Evolutionary conservation across 1,140 invertebrate species (phyloP), one percentile per base, ranked within the genome.

Genomic region (Hypothenemus hampei): DNA sequence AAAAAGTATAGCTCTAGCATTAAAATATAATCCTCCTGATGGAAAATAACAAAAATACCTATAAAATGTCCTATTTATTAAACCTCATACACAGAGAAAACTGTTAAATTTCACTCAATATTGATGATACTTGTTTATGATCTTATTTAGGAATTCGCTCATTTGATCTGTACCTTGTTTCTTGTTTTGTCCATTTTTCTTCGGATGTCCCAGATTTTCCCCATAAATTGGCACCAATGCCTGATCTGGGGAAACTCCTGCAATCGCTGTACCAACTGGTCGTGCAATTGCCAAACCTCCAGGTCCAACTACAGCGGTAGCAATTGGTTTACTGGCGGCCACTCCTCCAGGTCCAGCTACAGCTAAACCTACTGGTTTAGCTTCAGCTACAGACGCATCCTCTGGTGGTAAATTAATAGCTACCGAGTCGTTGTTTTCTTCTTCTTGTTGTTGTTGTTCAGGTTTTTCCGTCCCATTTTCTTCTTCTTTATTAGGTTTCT

Each of bases 191-290:
- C 50, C 22, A 37, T 40, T 11, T 29, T 61, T 60, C 15, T 61
- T 58, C 39, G 64, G 65, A 5, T 60, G 44, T 37, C 57, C 53
- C 5, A 60, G 61, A 21, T 55, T 58, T 35, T 68, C 62, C 4
- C 54, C 67, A 46, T 65, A 67, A 53, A 66, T 65, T 19, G 65
- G 66, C 19, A 67, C 58, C 36, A 68, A 50, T 20, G 62, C 74
- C 48, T 74, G 69, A 33, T 75, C 70, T 4, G 81, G 80, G 5
- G 77, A 73, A 3, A 85, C 73, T 1, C 84, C 83, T 8, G 84
- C 83, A 7, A 86, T 83, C 10, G 84, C 83, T 0, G 83, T 86
- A 15, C 77, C 83, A 2, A 85, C 73, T 2, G 84, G 84, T 8
- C 79, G 72, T 0, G 83, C 79, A 1, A 86, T 72, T 1, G 84